phyloP scores from a whole-genome alignment of 2,797 vertebrate species.

The Hoplostethus mediterraneus region DNA sequence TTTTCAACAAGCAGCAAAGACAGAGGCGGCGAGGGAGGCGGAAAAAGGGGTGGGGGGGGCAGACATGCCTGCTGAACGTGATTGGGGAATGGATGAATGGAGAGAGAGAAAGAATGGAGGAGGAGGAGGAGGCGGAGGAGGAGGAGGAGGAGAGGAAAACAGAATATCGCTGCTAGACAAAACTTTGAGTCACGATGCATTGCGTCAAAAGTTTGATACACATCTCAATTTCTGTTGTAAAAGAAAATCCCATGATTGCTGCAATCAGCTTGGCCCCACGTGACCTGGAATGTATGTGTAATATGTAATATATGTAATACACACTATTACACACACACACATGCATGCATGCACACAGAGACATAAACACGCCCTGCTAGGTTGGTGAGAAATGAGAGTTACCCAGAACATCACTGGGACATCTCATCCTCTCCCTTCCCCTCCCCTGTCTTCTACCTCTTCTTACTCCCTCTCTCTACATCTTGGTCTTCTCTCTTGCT shows the following conservation, averaged over 20 bases:
- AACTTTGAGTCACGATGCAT: conserved; percentile 3
- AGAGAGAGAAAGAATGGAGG: background rate
- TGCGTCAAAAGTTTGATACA: conserved; percentile 6
- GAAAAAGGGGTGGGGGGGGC: conserved; percentile 13
- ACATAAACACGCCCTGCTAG: background rate
- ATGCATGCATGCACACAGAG: background rate
- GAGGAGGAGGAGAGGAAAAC: background rate
- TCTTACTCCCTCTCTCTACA: conserved; percentile 1
- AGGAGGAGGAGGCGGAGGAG: background rate
- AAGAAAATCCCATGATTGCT: conserved; percentile 20
- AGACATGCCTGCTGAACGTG: conserved; percentile 22
- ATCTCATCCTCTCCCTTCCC: conserved; percentile 25
- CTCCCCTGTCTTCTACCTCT: background rate
- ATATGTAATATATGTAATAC: background rate
- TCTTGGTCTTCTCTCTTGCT: conserved; percentile 22
- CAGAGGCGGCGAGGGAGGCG: conserved; percentile 10
- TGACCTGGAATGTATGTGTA: background rate
- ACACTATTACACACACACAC: background rate
- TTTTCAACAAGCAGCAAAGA: conserved; percentile 62
- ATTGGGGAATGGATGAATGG: conserved; percentile 14
- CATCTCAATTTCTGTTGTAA: background rate
- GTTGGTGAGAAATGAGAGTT: background rate
- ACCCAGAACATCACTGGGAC: conserved; percentile 26
- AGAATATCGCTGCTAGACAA: background rate
- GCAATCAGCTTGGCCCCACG: background rate